Conservation (phyloP, 2,797 vertebrate species). For the Antennarius maculatus region DNA sequence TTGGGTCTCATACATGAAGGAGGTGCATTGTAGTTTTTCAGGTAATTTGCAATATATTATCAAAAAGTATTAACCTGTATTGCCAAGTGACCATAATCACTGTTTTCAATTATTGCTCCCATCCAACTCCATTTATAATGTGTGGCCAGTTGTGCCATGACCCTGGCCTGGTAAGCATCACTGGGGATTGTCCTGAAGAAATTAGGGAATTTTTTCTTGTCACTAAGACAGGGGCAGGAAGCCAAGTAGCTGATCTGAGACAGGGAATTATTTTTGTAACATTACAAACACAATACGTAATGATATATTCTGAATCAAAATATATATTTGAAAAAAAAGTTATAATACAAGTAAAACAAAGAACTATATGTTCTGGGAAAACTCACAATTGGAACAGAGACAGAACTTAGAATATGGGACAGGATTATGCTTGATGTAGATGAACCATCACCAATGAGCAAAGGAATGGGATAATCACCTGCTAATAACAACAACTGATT, state of each 20-base stretch:
- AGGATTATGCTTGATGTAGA: slow-evolving; percentile 72
- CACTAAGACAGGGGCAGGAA: slow-evolving; percentile 68
- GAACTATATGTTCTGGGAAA: background rate
- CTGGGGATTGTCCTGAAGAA: slow-evolving; percentile 78
- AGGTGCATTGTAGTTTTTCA: background rate
- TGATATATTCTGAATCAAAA: too few relatives aligned
- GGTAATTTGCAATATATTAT: background rate
- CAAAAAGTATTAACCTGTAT: slow-evolving; percentile 53
- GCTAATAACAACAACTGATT: slow-evolving; percentile 1
- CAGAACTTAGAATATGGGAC: slow-evolving; percentile 64
- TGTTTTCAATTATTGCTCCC: slow-evolving; percentile 61
- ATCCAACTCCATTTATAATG: slow-evolving; percentile 76
- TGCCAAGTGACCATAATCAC: slow-evolving; percentile 72
- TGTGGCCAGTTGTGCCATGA: slow-evolving; percentile 75
- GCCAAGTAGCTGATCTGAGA: slow-evolving; percentile 77
- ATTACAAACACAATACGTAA: too few relatives aligned
- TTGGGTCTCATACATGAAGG: background rate
- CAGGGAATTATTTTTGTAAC: background rate
- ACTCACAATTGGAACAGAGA: slow-evolving; percentile 75
- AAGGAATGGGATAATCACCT: slow-evolving; percentile 50
- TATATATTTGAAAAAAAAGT: too few relatives aligned
- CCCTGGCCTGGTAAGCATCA: slow-evolving; percentile 74
- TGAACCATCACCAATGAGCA: slow-evolving; percentile 72
- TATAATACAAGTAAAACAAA: too few relatives aligned
- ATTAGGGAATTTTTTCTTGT: slow-evolving; percentile 55